Evolutionary conservation across 2,888 invertebrate genomes (phyloP).

Genomic region (Altica lythri): DNA sequence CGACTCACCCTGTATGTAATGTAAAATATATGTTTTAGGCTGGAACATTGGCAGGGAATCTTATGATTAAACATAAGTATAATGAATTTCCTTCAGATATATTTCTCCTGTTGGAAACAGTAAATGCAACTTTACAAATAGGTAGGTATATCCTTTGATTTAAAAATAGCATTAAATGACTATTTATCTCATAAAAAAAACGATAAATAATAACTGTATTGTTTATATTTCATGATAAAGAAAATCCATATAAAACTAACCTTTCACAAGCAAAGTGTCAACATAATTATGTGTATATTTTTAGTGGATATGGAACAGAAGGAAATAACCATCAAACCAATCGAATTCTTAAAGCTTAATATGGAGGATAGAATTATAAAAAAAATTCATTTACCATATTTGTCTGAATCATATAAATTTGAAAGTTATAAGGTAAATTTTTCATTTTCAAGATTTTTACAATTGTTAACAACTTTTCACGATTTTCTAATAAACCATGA

Average conservation of each 20-base stretch:
- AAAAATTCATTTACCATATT: constrained; percentile 58
- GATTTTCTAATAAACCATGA: no score
- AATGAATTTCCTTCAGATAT: constrained; percentile 75
- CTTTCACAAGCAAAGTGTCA: no score
- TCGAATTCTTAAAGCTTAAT: constrained; percentile 54
- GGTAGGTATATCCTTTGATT: constrained; percentile 35
- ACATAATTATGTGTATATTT: no score
- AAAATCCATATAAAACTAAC: no score
- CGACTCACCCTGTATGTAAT: no score
- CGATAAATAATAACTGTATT: no score
- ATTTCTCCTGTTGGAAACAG: constrained; percentile 66
- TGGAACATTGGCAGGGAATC: constrained; percentile 73
- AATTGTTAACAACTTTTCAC: no score
- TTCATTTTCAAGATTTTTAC: no score
- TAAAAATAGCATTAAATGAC: no score
- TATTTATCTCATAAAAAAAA: no score
- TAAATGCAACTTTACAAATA: constrained; percentile 60
- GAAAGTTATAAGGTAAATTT: constrained; percentile 46
- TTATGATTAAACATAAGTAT: constrained; percentile 69
- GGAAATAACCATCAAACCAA: constrained; percentile 19
- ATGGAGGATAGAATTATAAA: constrained; percentile 59
- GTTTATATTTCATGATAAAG: no score
- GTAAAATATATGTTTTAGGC: constrained; percentile 54
- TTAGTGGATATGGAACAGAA: constrained; percentile 30
- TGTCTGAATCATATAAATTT: constrained; percentile 51